A percentile compares a stretch with the other conserved stretches of the same genome.
phyloP scores from a whole-genome alignment of 2,113 vertebrate species.

The Aramus guarauna region DNA sequence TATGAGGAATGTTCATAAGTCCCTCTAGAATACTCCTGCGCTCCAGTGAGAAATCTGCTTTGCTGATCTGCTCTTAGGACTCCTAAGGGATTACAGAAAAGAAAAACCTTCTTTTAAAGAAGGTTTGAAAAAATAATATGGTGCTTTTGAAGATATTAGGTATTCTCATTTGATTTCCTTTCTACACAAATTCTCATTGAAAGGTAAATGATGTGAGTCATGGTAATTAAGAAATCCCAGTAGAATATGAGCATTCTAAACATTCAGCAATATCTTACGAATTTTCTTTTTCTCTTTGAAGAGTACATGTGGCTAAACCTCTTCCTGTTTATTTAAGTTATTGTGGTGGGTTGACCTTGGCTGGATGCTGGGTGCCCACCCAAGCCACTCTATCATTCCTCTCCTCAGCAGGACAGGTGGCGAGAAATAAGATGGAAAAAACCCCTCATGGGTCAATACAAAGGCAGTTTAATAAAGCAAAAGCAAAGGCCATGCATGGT shows the following conservation, averaged over 20 bases:
- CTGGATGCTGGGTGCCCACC: too few relatives aligned
- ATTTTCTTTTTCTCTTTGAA: neutral
- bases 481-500: too few relatives aligned
- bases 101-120: neutral
- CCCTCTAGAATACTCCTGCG: neutral
- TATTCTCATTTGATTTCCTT: neutral
- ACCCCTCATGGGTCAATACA: too few relatives aligned
- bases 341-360: too few relatives aligned
- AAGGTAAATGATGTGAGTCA: neutral
- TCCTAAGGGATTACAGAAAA: neutral
- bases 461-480: too few relatives aligned
- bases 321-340: neutral
- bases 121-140: neutral
- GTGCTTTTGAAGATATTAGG: neutral
- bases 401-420: too few relatives aligned
- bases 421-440: too few relatives aligned
- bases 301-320: neutral
- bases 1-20: neutral
- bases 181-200: neutral
- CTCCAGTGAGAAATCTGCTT: neutral
- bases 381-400: too few relatives aligned
- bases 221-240: constrained; percentile 6
- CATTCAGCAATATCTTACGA: neutral
- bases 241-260: neutral
- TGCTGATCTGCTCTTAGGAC: neutral